These are phyloP conservation scores for Trimorus sp. DNA, from an alignment of 2,888 invertebrate species.

Conservation along the genomic window DNA sequence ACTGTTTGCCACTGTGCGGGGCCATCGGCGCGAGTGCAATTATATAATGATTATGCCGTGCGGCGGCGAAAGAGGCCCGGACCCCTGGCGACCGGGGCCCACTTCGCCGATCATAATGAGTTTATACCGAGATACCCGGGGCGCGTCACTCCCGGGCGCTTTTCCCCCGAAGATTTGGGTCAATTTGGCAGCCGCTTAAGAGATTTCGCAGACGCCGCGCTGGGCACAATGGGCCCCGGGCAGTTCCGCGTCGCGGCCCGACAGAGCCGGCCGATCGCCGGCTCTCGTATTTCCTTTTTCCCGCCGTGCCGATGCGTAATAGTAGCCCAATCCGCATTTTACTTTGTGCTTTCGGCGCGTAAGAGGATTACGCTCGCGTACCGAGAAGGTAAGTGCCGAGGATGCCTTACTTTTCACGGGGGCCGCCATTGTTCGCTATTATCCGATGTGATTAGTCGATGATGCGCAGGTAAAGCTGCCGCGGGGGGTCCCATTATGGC, in stretches of 20 bases:
- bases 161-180: constrained; percentile 59
- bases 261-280: constrained; percentile 30
- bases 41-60: constrained; percentile 62
- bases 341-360: constrained; percentile 79
- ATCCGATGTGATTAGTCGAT: constrained; percentile 81
- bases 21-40: constrained; percentile 53
- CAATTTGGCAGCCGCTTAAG: constrained; percentile 68
- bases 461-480: constrained; percentile 81
- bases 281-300: constrained; percentile 49
- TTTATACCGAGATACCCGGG: constrained; percentile 67
- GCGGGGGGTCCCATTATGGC: constrained; percentile 79
- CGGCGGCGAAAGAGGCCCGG: constrained; percentile 56
- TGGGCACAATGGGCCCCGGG: constrained; percentile 46
- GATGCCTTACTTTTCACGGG: constrained; percentile 80
- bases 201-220: constrained; percentile 61
- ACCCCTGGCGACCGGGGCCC: constrained; percentile 56
- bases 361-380: constrained; percentile 80
- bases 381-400: constrained; percentile 76
- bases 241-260: constrained; percentile 37
- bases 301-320: constrained; percentile 66
- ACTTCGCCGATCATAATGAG: constrained; percentile 63
- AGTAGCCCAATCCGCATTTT: constrained; percentile 73
- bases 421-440: constrained; percentile 79
- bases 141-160: constrained; percentile 43
- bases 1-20: constrained; percentile 28